Base-by-base conservation (phyloP, 2,797 vertebrate genomes). In the Phyllotis vaccarum region DNA sequence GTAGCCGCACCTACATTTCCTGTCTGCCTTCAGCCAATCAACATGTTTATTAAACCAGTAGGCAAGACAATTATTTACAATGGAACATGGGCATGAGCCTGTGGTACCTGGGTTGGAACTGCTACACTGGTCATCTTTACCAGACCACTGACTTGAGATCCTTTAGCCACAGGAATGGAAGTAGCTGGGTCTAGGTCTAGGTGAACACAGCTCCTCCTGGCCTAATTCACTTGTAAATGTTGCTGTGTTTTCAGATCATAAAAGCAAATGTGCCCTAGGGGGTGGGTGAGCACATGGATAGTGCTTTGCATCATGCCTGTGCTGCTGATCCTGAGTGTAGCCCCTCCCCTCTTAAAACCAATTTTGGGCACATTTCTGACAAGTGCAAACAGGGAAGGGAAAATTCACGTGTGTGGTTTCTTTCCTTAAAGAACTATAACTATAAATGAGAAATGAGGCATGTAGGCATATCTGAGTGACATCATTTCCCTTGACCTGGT, bases 231-330 rank as follows among this genome's bases (percentile, higher is more conserved):
- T 37, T 74, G 1, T 56, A 70, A n/a, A 7, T 27, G 62, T 49
- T 72, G 58, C 60, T n/a, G 2, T 37, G 4, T 62, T 52, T 34
- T 56, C 34, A 24, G 54, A 72, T 54, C 60, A 40, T 16, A 52
- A 49, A 22, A 19, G 46, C 72, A 27, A 56, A 14, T 49, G 62
- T 40, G 2, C 29, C 40, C 27, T 13, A 5, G 31, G 24, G 27
- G 19, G 54, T 16, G n/a, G 82, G n/a, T 8, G 29, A 14, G 46
- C 21, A 2, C 31, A 22, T 21, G 24, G 46, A 11, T n/a, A 31
- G 29, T 31, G 7, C 27, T 29, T 2, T 6, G 0, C 8, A 14
- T 14, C 11, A 7, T 7, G 31, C 16, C 66, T 37, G 19, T 21
- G n/a, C 72, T 74, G 72, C 19, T 22, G 10, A 22, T 72, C 9